Percentiles rank a stretch among this genome's conserved stretches.
These are phyloP conservation scores for Ciconia maguari DNA, from an alignment of 2,113 vertebrate genomes.

Conservation along the genomic window DNA sequence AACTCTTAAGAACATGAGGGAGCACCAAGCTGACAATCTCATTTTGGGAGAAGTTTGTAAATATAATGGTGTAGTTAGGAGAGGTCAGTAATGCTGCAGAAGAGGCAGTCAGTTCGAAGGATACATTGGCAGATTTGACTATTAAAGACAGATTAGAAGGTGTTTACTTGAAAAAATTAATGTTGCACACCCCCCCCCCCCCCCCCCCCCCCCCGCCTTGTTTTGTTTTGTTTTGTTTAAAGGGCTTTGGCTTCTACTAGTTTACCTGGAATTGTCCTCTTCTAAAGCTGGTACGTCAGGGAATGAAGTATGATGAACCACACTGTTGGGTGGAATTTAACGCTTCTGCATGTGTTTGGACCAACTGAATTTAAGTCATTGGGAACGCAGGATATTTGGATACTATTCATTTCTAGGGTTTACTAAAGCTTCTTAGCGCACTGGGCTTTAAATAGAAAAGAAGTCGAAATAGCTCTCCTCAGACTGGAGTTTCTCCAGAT, in stretches of 20 bases:
- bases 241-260: neutral
- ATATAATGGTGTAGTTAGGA: neutral
- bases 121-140: neutral
- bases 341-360: neutral
- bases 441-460: conserved; percentile 4
- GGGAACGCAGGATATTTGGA: neutral
- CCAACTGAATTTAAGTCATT: neutral
- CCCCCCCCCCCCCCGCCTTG: too few relatives aligned
- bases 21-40: neutral
- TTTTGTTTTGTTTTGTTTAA: neutral
- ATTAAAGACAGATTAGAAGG: neutral
- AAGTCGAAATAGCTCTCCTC: neutral
- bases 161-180: neutral
- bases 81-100: neutral
- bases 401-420: neutral
- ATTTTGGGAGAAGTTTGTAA: neutral
- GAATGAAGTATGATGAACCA: neutral
- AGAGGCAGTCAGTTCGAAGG: neutral
- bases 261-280: neutral
- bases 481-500: neutral
- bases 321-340: neutral
- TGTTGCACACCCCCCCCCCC: neutral
- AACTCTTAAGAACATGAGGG: neutral
- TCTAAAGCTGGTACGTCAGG: neutral
- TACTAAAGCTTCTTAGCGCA: neutral